A percentile compares a stretch with the other conserved stretches of the same genome.
Conservation (phyloP, 2,888 invertebrate species). For the Tolmerus cingulatus region DNA sequence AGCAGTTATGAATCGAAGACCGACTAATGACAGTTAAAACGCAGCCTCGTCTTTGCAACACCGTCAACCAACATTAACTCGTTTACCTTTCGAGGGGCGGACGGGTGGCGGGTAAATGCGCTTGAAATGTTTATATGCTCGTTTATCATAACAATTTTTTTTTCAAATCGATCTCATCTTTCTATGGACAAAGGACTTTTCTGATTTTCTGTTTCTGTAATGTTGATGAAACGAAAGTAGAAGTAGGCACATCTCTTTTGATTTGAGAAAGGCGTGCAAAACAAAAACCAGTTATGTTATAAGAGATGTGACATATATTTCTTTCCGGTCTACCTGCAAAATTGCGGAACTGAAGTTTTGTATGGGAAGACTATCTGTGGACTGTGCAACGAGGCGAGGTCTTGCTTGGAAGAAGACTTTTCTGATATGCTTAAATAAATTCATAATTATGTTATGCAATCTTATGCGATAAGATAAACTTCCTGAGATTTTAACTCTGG, state of each 20-base stretch:
- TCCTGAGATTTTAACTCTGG: background rate
- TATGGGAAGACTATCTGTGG: background rate
- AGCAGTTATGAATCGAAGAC: background rate
- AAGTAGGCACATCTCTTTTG: background rate
- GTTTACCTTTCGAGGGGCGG: background rate
- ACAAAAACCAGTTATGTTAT: background rate
- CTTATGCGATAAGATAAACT: background rate
- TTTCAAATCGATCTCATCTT: background rate
- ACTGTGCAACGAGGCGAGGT: background rate
- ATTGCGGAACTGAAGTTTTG: background rate
- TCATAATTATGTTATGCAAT: background rate
- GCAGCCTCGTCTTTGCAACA: background rate
- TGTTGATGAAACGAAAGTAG: background rate
- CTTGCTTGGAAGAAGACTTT: background rate
- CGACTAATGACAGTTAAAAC: background rate
- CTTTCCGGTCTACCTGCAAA: background rate
- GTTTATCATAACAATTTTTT: background rate
- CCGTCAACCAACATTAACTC: background rate
- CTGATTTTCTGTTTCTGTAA: background rate
- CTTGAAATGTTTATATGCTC: background rate
- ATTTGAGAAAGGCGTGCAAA: background rate
- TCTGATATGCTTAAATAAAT: background rate
- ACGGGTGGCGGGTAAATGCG: background rate
- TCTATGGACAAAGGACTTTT: background rate
- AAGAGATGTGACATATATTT: background rate